Evolutionary conservation across 1,140 invertebrate genomes (phyloP).

Genomic region (Leguminivora glycinivorella): DNA sequence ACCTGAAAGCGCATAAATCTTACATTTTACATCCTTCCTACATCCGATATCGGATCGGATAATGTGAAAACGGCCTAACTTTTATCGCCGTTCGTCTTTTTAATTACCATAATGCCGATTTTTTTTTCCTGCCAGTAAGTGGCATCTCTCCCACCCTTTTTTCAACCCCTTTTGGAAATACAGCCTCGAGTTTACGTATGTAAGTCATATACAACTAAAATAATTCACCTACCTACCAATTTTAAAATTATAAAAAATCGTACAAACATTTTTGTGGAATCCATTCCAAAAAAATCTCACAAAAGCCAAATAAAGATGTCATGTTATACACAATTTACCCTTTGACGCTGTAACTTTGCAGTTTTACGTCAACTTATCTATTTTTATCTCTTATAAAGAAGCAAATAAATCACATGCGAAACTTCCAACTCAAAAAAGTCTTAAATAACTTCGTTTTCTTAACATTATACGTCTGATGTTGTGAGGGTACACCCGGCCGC

Average conservation of each 20-base stretch:
- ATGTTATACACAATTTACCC: slow-evolving; percentile 12
- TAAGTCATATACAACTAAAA: too few relatives aligned
- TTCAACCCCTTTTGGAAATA: too few relatives aligned
- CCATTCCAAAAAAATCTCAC: not conserved
- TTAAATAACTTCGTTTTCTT: not conserved
- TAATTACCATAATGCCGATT: too few relatives aligned
- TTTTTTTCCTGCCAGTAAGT: too few relatives aligned
- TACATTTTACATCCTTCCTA: too few relatives aligned
- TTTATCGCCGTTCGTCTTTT: too few relatives aligned
- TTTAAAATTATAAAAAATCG: not conserved
- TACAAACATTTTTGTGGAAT: not conserved
- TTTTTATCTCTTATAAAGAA: slow-evolving; percentile 12
- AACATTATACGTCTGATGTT: not conserved
- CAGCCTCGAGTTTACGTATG: too few relatives aligned
- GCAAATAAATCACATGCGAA: slow-evolving; percentile 1
- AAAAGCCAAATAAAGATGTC: slow-evolving; percentile 1
- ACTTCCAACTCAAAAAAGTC: not conserved
- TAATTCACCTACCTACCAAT: too few relatives aligned
- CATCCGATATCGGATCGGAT: too few relatives aligned
- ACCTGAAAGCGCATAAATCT: too few relatives aligned
- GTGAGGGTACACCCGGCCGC: not conserved
- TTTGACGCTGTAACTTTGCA: slow-evolving; percentile 1
- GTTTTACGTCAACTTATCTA: slow-evolving; percentile 7
- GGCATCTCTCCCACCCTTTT: too few relatives aligned
- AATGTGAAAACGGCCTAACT: too few relatives aligned